Conservation (phyloP, 2,113 vertebrate species). For the Oryzias javanicus region DNA sequence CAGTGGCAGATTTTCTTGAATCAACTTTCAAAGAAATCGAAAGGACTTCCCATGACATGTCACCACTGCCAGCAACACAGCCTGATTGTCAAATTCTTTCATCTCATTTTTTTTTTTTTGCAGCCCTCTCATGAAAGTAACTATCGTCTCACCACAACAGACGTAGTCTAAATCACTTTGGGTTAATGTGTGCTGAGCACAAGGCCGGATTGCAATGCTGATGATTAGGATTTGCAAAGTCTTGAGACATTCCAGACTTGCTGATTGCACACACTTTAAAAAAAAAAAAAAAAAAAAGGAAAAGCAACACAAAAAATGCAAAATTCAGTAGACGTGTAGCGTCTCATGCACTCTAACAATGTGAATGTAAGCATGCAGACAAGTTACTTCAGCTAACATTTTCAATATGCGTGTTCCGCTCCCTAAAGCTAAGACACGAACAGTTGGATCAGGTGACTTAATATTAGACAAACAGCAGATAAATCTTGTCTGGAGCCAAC, state of each 20-base stretch:
- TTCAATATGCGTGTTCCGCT: too few relatives aligned
- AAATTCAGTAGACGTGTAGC: conserved; percentile 17
- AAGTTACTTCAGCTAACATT: neutral
- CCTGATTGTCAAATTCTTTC: neutral
- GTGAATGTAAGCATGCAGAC: neutral
- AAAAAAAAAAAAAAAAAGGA: conserved; percentile 21
- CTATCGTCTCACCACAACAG: conserved; percentile 8
- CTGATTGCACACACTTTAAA: conserved; percentile 33
- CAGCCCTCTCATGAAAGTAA: conserved; percentile 1
- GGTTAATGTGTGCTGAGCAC: conserved; percentile 26
- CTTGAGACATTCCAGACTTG: conserved; percentile 55
- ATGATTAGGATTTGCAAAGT: conserved; percentile 60
- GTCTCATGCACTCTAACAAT: conserved; percentile 16
- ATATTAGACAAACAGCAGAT: conserved; percentile 37
- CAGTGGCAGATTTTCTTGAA: conserved; percentile 7
- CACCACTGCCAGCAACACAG: neutral
- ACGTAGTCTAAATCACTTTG: conserved; percentile 2
- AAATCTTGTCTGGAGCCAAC: conserved; percentile 30
- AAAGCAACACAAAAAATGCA: conserved; percentile 10
- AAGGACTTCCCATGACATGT: conserved; percentile 9
- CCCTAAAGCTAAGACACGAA: neutral
- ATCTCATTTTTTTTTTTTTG: conserved; percentile 5
- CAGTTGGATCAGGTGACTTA: conserved; percentile 24
- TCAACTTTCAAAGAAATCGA: conserved; percentile 11
- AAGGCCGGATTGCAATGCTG: conserved; percentile 53